Evolutionary conservation across 1,140 invertebrate genomes (phyloP).

Genomic region (Meloidogyne chitwoodi): DNA sequence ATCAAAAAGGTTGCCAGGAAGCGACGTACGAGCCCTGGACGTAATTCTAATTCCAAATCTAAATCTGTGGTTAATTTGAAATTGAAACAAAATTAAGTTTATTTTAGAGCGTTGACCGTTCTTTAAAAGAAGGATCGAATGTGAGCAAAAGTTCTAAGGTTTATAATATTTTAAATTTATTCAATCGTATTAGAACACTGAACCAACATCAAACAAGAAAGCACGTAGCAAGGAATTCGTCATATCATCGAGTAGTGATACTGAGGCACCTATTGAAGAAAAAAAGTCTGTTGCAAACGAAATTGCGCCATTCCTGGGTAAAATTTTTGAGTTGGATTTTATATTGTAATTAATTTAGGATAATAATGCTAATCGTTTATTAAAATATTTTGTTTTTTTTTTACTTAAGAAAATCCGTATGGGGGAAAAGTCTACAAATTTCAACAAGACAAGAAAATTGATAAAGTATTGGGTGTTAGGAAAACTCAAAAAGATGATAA

Average conservation of each 20-base stretch:
- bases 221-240: neutral
- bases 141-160: neutral
- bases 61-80: neutral
- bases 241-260: slow-evolving; percentile 8
- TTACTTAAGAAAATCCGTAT: neutral
- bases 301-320: neutral
- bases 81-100: neutral
- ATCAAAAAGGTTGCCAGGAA: neutral
- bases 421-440: slow-evolving; percentile 5
- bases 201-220: neutral
- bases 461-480: slow-evolving; percentile 1
- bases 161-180: neutral
- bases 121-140: neutral
- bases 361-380: too few species aligned
- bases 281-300: neutral
- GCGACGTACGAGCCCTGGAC: neutral
- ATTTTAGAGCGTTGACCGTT: slow-evolving; percentile 7
- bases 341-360: too few species aligned
- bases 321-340: neutral
- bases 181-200: neutral
- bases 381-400: neutral
- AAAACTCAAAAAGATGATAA: neutral
- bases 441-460: neutral
- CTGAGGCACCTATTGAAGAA: neutral
- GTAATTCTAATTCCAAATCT: neutral